Conservation (phyloP, 2,797 vertebrate species). For the Kryptolebias ocellatus region DNA sequence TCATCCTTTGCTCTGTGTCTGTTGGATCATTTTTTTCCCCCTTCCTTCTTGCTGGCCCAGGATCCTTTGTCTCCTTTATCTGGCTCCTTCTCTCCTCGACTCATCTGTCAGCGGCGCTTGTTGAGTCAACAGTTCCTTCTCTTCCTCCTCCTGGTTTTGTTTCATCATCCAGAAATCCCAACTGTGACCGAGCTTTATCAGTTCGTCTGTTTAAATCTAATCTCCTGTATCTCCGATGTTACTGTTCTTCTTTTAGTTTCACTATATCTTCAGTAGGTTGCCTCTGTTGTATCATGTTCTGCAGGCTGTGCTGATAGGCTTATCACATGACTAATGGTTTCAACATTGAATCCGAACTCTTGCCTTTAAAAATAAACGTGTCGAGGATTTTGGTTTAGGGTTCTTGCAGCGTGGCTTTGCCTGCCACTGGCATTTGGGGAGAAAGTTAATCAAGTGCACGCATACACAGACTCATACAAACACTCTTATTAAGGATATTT, state of each 20-base stretch:
- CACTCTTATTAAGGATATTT: constrained; percentile 65
- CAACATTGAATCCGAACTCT: constrained; percentile 37
- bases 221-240: constrained; percentile 59
- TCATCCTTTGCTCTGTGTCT: constrained; percentile 66
- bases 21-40: constrained; percentile 44
- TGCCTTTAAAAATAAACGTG: constrained; percentile 25
- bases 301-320: constrained; percentile 46
- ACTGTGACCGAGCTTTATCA: constrained; percentile 60
- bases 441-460: constrained; percentile 34
- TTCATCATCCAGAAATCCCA: constrained; percentile 65
- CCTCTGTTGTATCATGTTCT: constrained; percentile 53
- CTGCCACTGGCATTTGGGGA: neutral
- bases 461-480: constrained; percentile 44
- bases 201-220: constrained; percentile 57
- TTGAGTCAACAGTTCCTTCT: constrained; percentile 57
- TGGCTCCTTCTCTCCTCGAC: constrained; percentile 60
- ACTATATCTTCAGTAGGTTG: constrained; percentile 45
- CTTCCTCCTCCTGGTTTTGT: constrained; percentile 51
- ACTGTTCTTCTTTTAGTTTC: constrained; percentile 58
- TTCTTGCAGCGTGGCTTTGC: constrained; percentile 25
- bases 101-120: constrained; percentile 59
- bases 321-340: constrained; percentile 46
- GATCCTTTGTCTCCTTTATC: constrained; percentile 63
- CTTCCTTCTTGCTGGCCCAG: constrained; percentile 39
- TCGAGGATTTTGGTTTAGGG: constrained; percentile 7